Conservation (phyloP, 2,797 vertebrate species). For the Eremophila alpestris region DNA sequence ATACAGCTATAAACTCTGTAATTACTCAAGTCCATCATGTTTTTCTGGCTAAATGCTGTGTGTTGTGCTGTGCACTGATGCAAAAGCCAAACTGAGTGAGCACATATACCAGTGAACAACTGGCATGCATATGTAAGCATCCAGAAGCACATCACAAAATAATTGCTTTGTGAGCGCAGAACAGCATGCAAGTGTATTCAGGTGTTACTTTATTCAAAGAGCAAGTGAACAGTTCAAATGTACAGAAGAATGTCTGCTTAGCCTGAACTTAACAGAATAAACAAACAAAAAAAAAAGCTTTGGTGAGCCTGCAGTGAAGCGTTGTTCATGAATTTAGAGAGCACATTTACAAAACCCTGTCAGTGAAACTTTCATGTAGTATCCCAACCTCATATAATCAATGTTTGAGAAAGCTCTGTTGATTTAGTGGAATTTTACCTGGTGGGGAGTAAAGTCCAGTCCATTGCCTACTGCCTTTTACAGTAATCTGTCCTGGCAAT, state of each 20-base stretch:
- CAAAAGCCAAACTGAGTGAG: background rate
- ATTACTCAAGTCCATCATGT: background rate
- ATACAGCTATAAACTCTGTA: background rate
- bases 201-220: slow-evolving; percentile 22
- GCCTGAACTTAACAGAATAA: background rate
- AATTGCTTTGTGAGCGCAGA: background rate
- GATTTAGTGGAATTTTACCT: background rate
- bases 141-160: background rate
- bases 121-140: background rate
- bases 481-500: background rate
- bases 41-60: background rate
- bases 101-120: background rate
- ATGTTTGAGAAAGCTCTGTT: background rate
- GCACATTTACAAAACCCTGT: background rate
- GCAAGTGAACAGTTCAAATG: background rate
- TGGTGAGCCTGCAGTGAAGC: background rate
- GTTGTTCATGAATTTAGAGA: background rate
- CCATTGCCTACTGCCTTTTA: background rate
- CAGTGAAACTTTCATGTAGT: background rate
- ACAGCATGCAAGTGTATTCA: background rate
- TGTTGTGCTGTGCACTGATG: background rate
- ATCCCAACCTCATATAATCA: background rate
- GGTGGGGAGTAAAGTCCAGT: background rate
- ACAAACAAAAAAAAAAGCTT: background rate
- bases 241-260: background rate